Base-by-base conservation (phyloP, 2,797 vertebrate species). In the Enteromius argenteus region DNA sequence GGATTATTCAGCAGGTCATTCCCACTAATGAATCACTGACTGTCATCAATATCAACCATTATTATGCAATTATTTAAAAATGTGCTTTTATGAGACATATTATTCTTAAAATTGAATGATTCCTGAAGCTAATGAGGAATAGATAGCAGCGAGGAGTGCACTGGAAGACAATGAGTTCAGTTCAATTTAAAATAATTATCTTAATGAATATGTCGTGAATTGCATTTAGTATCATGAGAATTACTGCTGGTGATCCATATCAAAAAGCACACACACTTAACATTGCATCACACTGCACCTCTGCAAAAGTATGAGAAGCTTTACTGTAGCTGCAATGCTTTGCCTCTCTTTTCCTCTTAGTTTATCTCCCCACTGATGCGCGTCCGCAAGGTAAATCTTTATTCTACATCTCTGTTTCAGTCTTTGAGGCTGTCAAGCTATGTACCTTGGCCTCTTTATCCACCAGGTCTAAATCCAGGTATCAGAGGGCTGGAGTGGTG, bases 181-280 rank as follows among this genome's bases (percentile, higher is more conserved):
- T 77, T 83, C 11, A 58, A 69, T 77, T 77, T 17, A 58, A 77
- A 44, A 53, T 68, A 83, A 83, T 77, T 83, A 68, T 56, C 81
- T 68, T 44, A 56, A 76, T 68, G 35, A 83, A 77, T 42, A 53
- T 68, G 35, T 68, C 49, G 27, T 69, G 49, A 76, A 69, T 77
- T 69, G 49, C 37, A 42, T 76, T 66, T 21, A 51, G 72, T 30
- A 23, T 64, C 42, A 51, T 64, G 58, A 23, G 46, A 35, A 58
- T 77, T 11, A 79, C 62, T 66, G 82, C 32, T 56, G 32, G 21
- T 23, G 67, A 60, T 78, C 35, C 66, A 72, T 53, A 39, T 27
- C 13, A 10, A 56, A 56, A 23, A 69, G 72, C 44, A 67, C 27
- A 75, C 49, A 76, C 30, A 77, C 17, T 27, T 74, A 78, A 67